A percentile compares a stretch with the other conserved stretches of the same genome.
Evolutionary conservation across 2,797 vertebrate genomes (phyloP).

Genomic region (Paramormyrops hopkinsi): DNA sequence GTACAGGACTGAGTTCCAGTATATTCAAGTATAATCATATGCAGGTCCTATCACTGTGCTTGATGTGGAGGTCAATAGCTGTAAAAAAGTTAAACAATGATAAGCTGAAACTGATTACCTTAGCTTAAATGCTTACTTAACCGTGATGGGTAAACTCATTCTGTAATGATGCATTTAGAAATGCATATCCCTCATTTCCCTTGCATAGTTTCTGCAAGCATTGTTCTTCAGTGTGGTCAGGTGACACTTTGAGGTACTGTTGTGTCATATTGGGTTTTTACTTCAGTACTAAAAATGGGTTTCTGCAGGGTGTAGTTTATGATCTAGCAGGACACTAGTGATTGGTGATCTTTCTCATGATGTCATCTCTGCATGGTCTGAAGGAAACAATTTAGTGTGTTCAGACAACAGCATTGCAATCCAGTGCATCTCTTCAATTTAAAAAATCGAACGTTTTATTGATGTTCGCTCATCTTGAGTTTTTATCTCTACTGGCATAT

Average conservation of each 20-base stretch:
- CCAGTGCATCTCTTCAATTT: not conserved
- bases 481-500: not conserved
- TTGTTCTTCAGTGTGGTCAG: not conserved
- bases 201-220: not conserved
- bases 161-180: not conserved
- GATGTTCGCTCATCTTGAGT: not conserved
- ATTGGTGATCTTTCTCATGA: not conserved
- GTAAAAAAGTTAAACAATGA: slow-evolving; percentile 23
- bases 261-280: not conserved
- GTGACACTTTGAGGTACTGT: not conserved
- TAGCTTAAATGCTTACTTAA: not conserved
- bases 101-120: slow-evolving; percentile 20
- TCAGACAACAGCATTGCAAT: not conserved
- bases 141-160: not conserved
- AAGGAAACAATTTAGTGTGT: not conserved
- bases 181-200: not conserved
- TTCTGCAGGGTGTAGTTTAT: not conserved
- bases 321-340: not conserved
- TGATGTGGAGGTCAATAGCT: slow-evolving; percentile 21
- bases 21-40: slow-evolving; percentile 12
- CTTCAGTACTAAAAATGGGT: not conserved
- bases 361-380: slow-evolving; percentile 3
- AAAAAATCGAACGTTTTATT: not conserved
- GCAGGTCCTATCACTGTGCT: slow-evolving; percentile 25
- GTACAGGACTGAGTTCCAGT: not conserved